Evolutionary conservation across 2,113 vertebrate genomes (phyloP), one percentile per base, ranked within the genome.

Genomic region (Cricetomys ansorgei): DNA sequence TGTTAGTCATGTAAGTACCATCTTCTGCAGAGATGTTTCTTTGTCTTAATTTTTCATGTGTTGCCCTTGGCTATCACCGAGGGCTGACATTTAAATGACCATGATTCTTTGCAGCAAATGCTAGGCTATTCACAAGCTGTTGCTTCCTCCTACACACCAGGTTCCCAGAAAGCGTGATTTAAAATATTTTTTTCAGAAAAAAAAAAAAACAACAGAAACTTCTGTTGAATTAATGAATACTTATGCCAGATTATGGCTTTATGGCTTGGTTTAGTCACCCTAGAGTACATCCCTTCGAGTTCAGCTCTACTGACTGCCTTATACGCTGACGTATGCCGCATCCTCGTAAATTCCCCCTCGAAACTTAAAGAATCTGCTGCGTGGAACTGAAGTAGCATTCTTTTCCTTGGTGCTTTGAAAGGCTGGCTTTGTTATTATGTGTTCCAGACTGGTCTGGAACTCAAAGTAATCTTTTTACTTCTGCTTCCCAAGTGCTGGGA

Each of bases 161-260:
- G n/a, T 45, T 96, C 23, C 50, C 70, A 84, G 85, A 95, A 92
- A 83, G 53, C 73, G 94, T 5, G 57, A 72, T 90, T 89, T 45
- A 93, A 89, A 75, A 72, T 96, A 23, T n/a, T 88, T 86, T 25
- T 89, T 92, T 94, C 17, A 83, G 48, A 90, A 90, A 93, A 72
- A 5, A n/a, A n/a, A n/a, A n/a, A n/a, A n/a, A n/a, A n/a, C n/a
- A n/a, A 40, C 55, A 96, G 72, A 94, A 88, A 88, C 8, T 25
- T 95, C 43, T 67, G 48, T 37, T 90, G 64, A 73, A 75, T 57
- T 43, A 3, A 67, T 89, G 53, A 85, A 70, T 81, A 94, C 70
- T 76, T 65, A 43, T 15, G 50, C 12, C 31, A 59, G 40, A 50
- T 86, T 83, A 70, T 40, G 37, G 72, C 25, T 3, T 92, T 65